Conservation (phyloP, 2,113 vertebrate genomes). For the Alethe castanea region DNA sequence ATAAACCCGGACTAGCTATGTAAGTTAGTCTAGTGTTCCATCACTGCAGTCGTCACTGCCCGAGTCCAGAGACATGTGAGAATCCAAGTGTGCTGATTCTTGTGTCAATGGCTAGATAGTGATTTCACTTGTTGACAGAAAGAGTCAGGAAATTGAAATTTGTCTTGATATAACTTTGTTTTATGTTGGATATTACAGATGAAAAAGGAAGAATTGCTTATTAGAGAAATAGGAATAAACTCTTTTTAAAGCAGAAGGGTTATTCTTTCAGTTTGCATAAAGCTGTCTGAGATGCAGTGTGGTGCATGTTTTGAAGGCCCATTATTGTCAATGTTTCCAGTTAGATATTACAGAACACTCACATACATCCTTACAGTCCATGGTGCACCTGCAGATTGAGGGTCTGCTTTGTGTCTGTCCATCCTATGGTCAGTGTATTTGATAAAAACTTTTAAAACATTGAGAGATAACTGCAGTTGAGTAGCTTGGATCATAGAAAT, state of each 20-base stretch:
- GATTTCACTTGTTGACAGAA: neutral
- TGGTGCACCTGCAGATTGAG: neutral
- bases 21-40: neutral
- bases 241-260: neutral
- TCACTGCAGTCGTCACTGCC: neutral
- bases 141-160: neutral
- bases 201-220: neutral
- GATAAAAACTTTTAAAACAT: neutral
- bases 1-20: neutral
- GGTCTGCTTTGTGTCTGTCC: neutral
- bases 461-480: neutral
- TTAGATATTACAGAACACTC: rapidly evolving
- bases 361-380: neutral
- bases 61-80: neutral
- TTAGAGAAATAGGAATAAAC: neutral
- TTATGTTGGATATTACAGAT: neutral
- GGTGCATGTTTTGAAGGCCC: neutral
- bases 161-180: neutral
- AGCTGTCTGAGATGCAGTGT: neutral
- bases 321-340: neutral
- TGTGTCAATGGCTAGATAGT: neutral
- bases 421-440: neutral
- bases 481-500: neutral
- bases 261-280: neutral
- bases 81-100: neutral